Evolutionary conservation across 2,888 invertebrate genomes (phyloP), one percentile per base, ranked within the genome.

Genomic region (Drosophila siamana): DNA sequence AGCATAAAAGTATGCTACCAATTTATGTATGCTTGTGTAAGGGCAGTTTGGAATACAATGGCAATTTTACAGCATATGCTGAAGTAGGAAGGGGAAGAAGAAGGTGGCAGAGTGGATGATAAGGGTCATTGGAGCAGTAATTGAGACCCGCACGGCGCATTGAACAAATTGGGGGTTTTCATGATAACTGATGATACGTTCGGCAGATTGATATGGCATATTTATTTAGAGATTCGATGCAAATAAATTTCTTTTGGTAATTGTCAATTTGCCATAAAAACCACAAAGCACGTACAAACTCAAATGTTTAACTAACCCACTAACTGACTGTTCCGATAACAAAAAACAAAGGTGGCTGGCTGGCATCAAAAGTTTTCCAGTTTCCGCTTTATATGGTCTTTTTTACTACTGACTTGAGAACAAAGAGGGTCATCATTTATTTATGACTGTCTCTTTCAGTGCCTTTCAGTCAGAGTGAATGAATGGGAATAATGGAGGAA

Each of bases 351-450:
- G 55, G 26, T 54, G 26, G 47, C 40, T 8, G 11, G n/a, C n/a
- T n/a, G n/a, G n/a, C 46, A 33, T 36, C 28, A 55, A 43, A 68
- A 46, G n/a, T 57, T 26, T 2, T 16, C 19, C 44, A 41, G 51
- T 51, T 50, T 59, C 48, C 26, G 55, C 28, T 64, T 69, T 63
- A 46, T 55, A 24, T 60, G 15, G 50, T 56, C 55, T 30, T 41
- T 55, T 57, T 57, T 44, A 24, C 65, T 56, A 30, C 41, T 51
- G 59, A 56, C 38, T 41, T 47, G 63, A 60, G 62, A 68, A 56
- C 63, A 61, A 74, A 73, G 51, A 68, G 43, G 26, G 44, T 57
- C 68, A 73, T 64, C 41, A 61, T 44, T 54, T 72, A 72, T 74
- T 74, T 69, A 74, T 64, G 64, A 44, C 46, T 65, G 59, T 65